A percentile compares a stretch with the other conserved stretches of the same genome.
Conservation (phyloP, 2,888 invertebrate species). For the Ormyrus pomaceus region DNA sequence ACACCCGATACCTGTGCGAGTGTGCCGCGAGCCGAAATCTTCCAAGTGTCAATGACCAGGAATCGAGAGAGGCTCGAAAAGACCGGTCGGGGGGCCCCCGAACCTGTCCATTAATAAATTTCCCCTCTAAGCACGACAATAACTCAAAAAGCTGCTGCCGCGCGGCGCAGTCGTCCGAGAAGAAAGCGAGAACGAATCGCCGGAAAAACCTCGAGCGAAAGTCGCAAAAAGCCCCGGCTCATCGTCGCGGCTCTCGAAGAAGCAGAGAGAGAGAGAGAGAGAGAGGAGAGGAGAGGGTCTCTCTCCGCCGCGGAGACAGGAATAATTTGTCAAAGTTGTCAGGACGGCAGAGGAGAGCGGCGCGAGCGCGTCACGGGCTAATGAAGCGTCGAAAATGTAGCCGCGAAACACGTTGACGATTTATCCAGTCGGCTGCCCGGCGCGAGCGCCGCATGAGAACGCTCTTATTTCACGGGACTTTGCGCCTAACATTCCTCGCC, state of each 20-base stretch:
- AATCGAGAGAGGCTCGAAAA: background rate
- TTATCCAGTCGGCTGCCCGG: conserved; percentile 70
- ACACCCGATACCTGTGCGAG: conserved; percentile 32
- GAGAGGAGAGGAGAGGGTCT: background rate
- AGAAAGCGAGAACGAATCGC: conserved; percentile 3
- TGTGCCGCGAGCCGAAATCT: conserved; percentile 2
- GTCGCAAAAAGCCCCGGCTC: too few species aligned
- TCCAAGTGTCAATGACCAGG: conserved; percentile 8
- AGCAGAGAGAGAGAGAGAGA: background rate
- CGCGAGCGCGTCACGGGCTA: conserved; percentile 64
- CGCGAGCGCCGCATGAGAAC: conserved; percentile 58
- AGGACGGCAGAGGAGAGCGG: conserved; percentile 51
- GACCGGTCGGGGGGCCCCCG: conserved; percentile 1
- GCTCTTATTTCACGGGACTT: conserved; percentile 63
- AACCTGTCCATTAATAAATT: conserved; percentile 26
- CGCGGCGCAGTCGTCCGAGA: background rate
- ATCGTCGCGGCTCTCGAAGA: background rate
- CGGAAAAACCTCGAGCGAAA: conserved; percentile 48
- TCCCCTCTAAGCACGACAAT: background rate
- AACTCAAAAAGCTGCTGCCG: background rate
- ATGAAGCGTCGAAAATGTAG: conserved; percentile 73
- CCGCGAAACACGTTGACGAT: conserved; percentile 71
- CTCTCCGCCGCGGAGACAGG: conserved; percentile 26
- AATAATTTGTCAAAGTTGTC: conserved; percentile 66
- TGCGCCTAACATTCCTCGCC: conserved; percentile 13